Evolutionary conservation across 2,888 invertebrate genomes (phyloP), one percentile per base, ranked within the genome.

Genomic region (Xanthostigma xanthostigma): DNA sequence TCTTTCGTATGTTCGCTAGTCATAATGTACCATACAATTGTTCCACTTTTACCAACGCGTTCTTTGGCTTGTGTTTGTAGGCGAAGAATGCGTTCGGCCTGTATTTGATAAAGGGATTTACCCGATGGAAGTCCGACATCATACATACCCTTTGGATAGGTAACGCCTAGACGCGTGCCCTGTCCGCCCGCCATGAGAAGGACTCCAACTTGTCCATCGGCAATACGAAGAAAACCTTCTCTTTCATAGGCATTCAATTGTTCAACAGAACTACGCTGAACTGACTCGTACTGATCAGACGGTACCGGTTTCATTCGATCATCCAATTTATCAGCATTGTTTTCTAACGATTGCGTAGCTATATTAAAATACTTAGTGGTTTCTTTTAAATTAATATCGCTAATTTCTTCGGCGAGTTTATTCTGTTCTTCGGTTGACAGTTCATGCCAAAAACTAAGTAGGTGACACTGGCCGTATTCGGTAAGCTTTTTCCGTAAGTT

Each of bases 121-220:
- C 73, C 76, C 0, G 95, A 95, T 2, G 92, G 93, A 48, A 97
- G 67, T 0, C 86, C 88, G 39, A 96, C 88, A 63, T 92, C 78
- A 64, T 83, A 97, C 93, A 96, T 95, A 56, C 98, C 98, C 73
- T 99, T 99, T 0, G 98, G 98, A 60, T 90, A 84, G 41, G 78
- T 74, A 13, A 95, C 95, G 2, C 98, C 98, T 2, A 99, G 75
- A 47, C 98, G 76, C 0, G 96, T 98, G 1, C 97, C 98, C 67
- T 98, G 97, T 8, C 98, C 98, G 34, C 98, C 98, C 44, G 97
- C 97, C 66, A 98, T 74, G 5, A 98, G 72, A 46, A 98, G 67
- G 17, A 96, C 93, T 44, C 90, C 96, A 46, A 90, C 88, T 63
- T 74, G 76, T 8, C 76, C 75, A 43, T 73, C 63, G 0, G 78